Percentiles rank a stretch among this genome's conserved stretches.
Conservation (phyloP, 2,797 vertebrate species). For the Lithobates sylvaticus region DNA sequence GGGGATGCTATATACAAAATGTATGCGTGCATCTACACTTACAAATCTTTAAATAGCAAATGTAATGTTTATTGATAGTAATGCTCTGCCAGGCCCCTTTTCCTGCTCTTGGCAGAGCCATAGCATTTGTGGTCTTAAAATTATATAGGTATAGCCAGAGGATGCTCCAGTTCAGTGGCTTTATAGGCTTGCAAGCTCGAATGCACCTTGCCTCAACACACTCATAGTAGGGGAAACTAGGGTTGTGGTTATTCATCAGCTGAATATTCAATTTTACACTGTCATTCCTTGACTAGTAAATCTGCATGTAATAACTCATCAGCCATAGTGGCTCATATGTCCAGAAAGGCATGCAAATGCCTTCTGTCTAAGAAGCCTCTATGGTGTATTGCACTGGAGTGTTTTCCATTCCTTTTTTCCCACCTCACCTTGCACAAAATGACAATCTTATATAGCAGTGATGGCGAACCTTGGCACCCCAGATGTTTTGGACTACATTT, state of each 20-base stretch:
- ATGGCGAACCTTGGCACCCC: too few relatives aligned
- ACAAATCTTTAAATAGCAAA: too few relatives aligned
- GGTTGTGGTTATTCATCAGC: background rate
- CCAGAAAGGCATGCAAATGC: too few relatives aligned
- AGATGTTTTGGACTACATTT: too few relatives aligned
- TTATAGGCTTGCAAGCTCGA: background rate
- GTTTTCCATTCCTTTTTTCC: background rate
- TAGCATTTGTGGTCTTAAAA: background rate
- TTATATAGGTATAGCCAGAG: background rate
- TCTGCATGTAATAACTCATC: background rate
- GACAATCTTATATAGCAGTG: too few relatives aligned
- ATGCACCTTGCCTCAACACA: too few relatives aligned
- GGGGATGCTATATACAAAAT: too few relatives aligned
- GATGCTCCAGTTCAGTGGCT: too few relatives aligned
- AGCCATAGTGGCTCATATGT: background rate
- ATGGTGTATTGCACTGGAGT: background rate
- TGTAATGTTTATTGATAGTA: background rate
- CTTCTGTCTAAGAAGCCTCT: too few relatives aligned
- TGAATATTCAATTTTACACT: background rate
- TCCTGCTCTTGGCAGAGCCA: too few relatives aligned
- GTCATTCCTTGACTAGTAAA: background rate
- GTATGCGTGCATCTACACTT: too few relatives aligned
- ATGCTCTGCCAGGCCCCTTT: background rate
- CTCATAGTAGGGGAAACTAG: too few relatives aligned
- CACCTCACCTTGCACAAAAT: background rate